Base-by-base conservation (phyloP, 2,113 vertebrate genomes). In the Sorex fumeus region DNA sequence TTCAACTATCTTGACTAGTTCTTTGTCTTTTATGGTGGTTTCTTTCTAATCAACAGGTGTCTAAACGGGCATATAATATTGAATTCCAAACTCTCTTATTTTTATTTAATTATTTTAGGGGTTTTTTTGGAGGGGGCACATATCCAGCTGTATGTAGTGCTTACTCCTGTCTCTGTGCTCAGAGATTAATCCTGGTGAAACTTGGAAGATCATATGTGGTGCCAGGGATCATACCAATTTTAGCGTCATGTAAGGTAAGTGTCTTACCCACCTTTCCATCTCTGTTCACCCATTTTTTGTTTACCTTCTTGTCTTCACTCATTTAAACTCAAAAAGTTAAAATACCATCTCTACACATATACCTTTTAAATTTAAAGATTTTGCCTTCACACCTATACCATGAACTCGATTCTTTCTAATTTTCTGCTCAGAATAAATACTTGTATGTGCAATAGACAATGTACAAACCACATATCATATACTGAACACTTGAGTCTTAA, bases 351-450 rank as follows among this genome's bases (percentile, higher is more conserved):
- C 27, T 45, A 75, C 13, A 70, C 19, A 1, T 13, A 43, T 60
- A 72, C 23, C 3, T 92, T 23, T 67, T 80, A 67, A 91, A 79
- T 74, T 82, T 60, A 40, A 40, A n/a, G n/a, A n/a, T n/a, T n/a
- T n/a, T n/a, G 8, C 5, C 72, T 78, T 40, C 32, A 40, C 40
- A 53, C 12, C 11, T 87, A 8, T 53, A 34, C 23, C 16, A 64
- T 89, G 60, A 93, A 87, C 28, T 91, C 16, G 23, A 50, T 2
- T 90, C 67, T 90, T 23, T 90, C 47, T 45, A 76, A 71, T 67
- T 34, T 76, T 25, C 75, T 84, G 6, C 19, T 32, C 16, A 92
- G 45, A 2, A 57, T 66, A 18, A 72, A 25, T 45, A 53, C 23
- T 67, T 89, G 30, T 15, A 45, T 88, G 53, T 36, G 25, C 69